Evolutionary conservation across 2,888 invertebrate genomes (phyloP), one percentile per base, ranked within the genome.

Genomic region (Pinctada fucata): DNA sequence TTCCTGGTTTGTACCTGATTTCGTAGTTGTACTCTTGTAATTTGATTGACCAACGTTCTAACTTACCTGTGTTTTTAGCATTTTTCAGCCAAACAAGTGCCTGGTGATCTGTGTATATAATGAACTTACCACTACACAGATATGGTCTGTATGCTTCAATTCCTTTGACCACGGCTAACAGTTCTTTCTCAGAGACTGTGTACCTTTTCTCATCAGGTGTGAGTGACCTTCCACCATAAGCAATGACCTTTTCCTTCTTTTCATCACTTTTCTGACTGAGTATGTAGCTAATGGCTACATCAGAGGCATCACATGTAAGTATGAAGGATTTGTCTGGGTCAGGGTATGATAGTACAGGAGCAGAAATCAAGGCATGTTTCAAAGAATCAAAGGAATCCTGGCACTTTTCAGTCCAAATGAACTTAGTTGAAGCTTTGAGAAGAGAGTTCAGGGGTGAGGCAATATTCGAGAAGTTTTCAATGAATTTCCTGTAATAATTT

Each of bases 341-440:
- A 45, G 83, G 82, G 16, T 79, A 81, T 8, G 49, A 49, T 5
- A 87, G 72, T 1, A 86, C 76, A 13, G 84, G 84, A 31, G 80
- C 69, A 48, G 72, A 68, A 6, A 75, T 76, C 6, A 86, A 52
- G 3, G 71, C 63, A 13, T 48, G 5, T 78, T 91, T 92, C 50
- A 91, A 83, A 4, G 79, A 71, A 8, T 79, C 71, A 76, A 84
- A 81, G 6, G 80, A 67, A 49, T 75, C 48, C 50, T 79, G 69
- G 68, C 76, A 79, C 2, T 80, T 65, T 8, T 47, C 67, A 47
- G 76, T 78, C 84, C 84, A 84, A 6, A 6, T 31, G 64, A 78
- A 80, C 8, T 50, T 64, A 31, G 79, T 49, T 68, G 80, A 72
- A 71, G 82, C 79, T 4, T 76, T 73, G 49, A 84, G 64, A 1